phyloP scores from a whole-genome alignment of 2,113 vertebrate species.

The Vidua macroura region DNA sequence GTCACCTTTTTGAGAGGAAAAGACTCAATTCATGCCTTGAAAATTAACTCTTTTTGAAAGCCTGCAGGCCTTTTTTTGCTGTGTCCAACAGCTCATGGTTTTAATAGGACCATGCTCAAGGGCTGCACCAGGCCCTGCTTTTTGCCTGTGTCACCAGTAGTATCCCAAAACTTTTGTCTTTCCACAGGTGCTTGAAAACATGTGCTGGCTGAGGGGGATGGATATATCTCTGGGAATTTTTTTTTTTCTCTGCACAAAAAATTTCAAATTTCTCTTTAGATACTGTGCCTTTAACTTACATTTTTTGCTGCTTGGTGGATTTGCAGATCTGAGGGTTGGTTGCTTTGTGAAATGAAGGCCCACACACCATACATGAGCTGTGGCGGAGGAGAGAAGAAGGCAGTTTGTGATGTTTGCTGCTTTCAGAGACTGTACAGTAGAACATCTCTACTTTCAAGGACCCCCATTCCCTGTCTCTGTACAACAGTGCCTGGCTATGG shows the following conservation, averaged over 20 bases:
- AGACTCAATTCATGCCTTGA: not conserved
- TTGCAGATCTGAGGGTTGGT: not conserved
- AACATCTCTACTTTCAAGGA: not conserved
- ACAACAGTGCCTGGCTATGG: not conserved
- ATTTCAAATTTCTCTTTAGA: not conserved
- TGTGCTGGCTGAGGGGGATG: not conserved
- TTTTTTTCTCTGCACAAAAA: not conserved
- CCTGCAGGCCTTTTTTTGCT: not conserved
- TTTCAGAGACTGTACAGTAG: not conserved
- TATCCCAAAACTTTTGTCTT: not conserved
- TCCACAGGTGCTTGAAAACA: not conserved
- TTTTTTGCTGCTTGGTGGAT: not conserved
- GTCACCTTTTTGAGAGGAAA: not conserved
- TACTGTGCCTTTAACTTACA: not conserved
- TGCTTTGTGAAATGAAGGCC: slow-evolving; percentile 6
- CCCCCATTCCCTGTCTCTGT: not conserved
- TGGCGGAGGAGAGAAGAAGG: not conserved
- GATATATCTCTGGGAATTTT: not conserved
- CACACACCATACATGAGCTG: not conserved
- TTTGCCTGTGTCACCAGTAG: not conserved
- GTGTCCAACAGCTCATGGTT: not conserved
- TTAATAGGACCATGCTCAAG: not conserved
- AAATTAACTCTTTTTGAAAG: not conserved
- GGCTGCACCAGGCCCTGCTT: no score
- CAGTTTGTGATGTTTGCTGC: not conserved